Base-by-base conservation (phyloP, 2,888 invertebrate species). In the Kryphioiulus occultus region DNA sequence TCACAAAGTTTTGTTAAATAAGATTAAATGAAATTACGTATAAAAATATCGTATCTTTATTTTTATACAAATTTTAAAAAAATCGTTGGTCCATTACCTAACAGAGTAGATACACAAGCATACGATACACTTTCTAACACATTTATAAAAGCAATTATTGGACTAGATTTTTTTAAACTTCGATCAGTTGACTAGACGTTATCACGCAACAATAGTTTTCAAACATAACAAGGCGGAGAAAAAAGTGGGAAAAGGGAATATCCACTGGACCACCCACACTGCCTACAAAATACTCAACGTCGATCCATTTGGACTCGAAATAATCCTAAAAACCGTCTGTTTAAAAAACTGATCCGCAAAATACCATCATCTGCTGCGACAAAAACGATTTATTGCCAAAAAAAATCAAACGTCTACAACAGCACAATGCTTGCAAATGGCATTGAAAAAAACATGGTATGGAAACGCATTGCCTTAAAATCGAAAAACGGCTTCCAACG, bases 361-460 rank as follows among this genome's bases (percentile, higher is more conserved):
- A 78, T 78, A 78, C 78, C 78, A 78, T 78, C 78, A 78, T 78
- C 30, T 78, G 78, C 78, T 78, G 78, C 78, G 78, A 78, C 78
- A 78, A 78, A 78, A 78, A 78, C 78, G 78, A 78, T 78, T 78
- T 78, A 78, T 78, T 78, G 78, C 78, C 78, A 78, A 78, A 78
- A 68, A 59, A 78, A 78, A 78, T 32, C 78, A 78, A 78, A 78
- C 78, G 78, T 78, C 78, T 78, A 78, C 78, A 78, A 78, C 78
- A 78, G 78, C 78, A 78, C 78, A 78, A 78, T 78, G 78, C 78
- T 78, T 78, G 78, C 78, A 78, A 78, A 78, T 78, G 78, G 78
- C 78, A 78, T 78, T 78, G 30, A 68, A 78, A 78, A 78, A 78
- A 78, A 78, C 78, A 78, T 78, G 78, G 78, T 78, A 78, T 78